Conservation (phyloP, 2,888 invertebrate genomes). For the Harmothoe impar region DNA sequence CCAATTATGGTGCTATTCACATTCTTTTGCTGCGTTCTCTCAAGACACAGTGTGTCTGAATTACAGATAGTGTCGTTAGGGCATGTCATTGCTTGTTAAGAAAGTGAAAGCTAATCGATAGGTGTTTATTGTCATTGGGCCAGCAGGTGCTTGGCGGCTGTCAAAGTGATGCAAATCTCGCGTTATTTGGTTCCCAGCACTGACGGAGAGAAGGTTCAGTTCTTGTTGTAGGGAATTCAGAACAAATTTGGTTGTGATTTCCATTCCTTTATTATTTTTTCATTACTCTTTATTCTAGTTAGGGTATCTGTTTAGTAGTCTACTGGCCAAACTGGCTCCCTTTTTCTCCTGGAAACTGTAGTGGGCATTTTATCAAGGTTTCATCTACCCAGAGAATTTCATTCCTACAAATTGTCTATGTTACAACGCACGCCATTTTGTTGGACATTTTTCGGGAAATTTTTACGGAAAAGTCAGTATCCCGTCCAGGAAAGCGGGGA, state of each 20-base stretch:
- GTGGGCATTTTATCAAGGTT: constrained; percentile 52
- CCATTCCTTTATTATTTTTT: constrained; percentile 60
- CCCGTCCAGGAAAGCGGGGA: constrained; percentile 1
- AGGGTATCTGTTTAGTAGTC: constrained; percentile 63
- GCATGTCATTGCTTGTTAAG: not conserved
- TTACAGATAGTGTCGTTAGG: not conserved
- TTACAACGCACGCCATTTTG: constrained; percentile 68
- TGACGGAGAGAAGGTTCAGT: constrained; percentile 67
- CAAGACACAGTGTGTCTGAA: not conserved
- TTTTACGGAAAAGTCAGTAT: constrained; percentile 52
- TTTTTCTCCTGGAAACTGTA: constrained; percentile 59
- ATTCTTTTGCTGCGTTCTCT: not conserved
- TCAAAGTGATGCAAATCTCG: constrained; percentile 63
- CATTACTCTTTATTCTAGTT: constrained; percentile 63
- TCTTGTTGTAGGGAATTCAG: constrained; percentile 67
- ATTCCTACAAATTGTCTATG: constrained; percentile 63
- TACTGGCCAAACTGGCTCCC: constrained; percentile 57
- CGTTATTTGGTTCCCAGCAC: constrained; percentile 70
- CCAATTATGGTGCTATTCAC: not conserved
- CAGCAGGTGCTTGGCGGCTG: constrained; percentile 65
- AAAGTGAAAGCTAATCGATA: constrained; percentile 3
- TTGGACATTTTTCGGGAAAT: constrained; percentile 63
- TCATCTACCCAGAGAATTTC: constrained; percentile 49
- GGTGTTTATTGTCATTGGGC: constrained; percentile 63
- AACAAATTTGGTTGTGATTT: constrained; percentile 68